Conservation (phyloP, 2,888 invertebrate species). For the Nasonovia ribisnigri region DNA sequence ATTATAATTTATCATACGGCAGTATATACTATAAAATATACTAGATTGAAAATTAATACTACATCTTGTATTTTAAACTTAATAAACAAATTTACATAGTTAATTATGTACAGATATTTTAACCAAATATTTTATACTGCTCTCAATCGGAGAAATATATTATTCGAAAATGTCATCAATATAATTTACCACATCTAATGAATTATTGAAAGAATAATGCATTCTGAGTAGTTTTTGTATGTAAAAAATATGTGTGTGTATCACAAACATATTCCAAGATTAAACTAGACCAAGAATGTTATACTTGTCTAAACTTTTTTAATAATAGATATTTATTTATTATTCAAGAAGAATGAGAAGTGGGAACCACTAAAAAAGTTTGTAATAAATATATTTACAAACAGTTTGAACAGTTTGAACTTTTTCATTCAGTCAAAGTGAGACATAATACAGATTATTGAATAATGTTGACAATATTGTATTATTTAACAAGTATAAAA, state of each 20-base stretch:
- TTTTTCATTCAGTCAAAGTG: neutral
- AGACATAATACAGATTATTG: neutral
- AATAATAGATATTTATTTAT: neutral
- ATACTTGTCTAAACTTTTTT: neutral
- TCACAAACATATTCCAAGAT: neutral
- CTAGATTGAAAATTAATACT: neutral
- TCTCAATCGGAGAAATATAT: neutral
- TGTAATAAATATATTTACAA: neutral
- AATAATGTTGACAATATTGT: no score
- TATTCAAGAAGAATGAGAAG: neutral
- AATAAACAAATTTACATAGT: no score
- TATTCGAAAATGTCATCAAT: neutral
- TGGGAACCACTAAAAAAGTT: neutral
- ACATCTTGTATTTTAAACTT: no score
- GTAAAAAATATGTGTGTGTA: neutral
- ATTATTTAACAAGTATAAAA: no score
- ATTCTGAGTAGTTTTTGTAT: neutral
- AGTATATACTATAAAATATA: no score
- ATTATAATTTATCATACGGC: no score
- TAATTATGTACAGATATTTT: neutral
- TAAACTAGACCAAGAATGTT: neutral
- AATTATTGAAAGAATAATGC: neutral
- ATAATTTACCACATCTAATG: neutral
- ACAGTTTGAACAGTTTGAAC: neutral
- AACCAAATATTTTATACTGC: neutral